These are phyloP conservation scores for Melierax canorus DNA, from an alignment of 2,113 vertebrate species.

Conservation along the genomic window DNA sequence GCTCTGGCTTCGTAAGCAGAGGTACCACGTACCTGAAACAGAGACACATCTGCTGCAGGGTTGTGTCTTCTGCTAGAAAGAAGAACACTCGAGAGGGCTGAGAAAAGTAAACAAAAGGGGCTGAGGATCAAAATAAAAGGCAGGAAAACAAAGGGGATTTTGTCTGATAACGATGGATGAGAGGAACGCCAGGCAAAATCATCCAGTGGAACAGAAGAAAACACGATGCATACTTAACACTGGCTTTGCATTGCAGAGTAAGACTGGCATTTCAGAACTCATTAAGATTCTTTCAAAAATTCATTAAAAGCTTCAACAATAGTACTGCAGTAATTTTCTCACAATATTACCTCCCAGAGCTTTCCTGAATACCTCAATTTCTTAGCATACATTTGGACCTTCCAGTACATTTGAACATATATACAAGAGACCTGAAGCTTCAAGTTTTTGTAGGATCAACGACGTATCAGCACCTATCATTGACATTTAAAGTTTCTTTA, in stretches of 20 bases:
- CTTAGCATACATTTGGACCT: background rate
- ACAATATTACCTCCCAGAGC: background rate
- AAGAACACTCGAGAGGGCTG: background rate
- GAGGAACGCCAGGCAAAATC: background rate
- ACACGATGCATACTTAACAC: accelerated
- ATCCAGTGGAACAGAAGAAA: background rate
- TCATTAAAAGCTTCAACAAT: background rate
- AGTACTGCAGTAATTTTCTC: background rate
- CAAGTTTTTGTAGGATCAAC: background rate
- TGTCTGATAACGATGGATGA: background rate
- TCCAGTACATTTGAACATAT: no score
- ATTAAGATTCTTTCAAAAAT: background rate
- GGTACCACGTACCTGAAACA: accelerated
- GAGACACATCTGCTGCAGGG: background rate
- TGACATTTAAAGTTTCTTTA: background rate
- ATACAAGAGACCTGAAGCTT: background rate
- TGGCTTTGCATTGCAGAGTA: background rate
- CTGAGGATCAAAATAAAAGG: background rate
- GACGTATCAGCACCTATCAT: background rate
- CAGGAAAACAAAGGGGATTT: background rate
- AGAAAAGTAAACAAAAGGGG: background rate
- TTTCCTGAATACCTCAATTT: background rate
- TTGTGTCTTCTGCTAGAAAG: background rate
- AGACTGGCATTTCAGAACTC: background rate
- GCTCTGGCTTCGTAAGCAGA: background rate